A percentile compares a stretch with the other conserved stretches of the same genome.
Conservation (phyloP, 92 coral and sea anemone genomes). For the Phymanthus crucifer region DNA sequence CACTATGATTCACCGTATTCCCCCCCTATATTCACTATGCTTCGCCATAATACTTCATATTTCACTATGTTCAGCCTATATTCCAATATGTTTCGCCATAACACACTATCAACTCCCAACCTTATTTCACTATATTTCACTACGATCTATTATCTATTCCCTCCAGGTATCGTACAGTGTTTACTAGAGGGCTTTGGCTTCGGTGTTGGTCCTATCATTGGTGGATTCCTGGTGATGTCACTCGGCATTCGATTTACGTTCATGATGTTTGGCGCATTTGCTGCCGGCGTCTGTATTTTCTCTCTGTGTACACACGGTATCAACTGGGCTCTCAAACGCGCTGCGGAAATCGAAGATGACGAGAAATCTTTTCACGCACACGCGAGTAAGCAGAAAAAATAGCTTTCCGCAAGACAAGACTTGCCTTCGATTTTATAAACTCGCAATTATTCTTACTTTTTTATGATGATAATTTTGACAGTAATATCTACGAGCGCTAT, state of each 20-base stretch:
- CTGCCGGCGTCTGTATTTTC: constrained; percentile 40
- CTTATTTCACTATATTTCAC: not conserved
- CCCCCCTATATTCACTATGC: too few species aligned
- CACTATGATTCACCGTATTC: too few species aligned
- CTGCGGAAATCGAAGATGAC: not conserved
- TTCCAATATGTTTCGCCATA: too few species aligned
- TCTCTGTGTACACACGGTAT: constrained; percentile 29
- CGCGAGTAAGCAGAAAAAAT: not conserved
- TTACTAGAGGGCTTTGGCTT: constrained; percentile 50
- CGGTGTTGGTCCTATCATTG: constrained; percentile 48
- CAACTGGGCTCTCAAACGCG: constrained; percentile 20
- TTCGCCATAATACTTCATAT: too few species aligned
- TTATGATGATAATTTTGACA: too few species aligned
- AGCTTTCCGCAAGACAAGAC: too few species aligned
- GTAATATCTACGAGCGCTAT: too few species aligned
- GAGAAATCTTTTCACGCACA: not conserved
- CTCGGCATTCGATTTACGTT: constrained; percentile 46
- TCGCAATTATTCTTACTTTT: too few species aligned
- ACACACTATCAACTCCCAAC: too few species aligned
- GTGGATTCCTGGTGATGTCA: constrained; percentile 40
- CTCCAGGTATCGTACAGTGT: constrained; percentile 42
- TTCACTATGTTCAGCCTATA: too few species aligned
- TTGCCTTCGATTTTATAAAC: too few species aligned
- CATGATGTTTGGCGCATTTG: constrained; percentile 43
- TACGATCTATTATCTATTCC: not conserved